Conservation (phyloP, 2,888 invertebrate genomes). For the Ormyrus rosae region DNA sequence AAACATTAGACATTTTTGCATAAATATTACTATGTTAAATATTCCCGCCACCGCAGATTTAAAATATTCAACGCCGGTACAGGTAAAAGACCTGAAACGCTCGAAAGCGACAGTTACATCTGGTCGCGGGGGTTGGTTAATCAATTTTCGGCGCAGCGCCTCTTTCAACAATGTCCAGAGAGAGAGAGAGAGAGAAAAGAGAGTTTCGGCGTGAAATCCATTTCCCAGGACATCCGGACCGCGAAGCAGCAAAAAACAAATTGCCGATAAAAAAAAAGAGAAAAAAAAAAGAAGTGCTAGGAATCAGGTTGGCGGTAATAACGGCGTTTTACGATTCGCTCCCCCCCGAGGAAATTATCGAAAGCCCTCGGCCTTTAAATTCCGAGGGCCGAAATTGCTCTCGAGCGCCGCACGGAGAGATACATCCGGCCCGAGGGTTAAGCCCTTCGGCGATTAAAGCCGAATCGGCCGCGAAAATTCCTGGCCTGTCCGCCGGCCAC, state of each 20-base stretch:
- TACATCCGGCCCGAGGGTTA: conserved; percentile 16
- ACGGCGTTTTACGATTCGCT: conserved; percentile 41
- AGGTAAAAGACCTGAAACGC: too few species aligned
- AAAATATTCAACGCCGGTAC: too few species aligned
- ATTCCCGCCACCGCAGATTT: neutral
- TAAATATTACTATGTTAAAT: neutral
- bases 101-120: too few species aligned
- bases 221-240: conserved; percentile 1
- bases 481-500: conserved; percentile 14
- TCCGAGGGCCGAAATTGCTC: conserved; percentile 44
- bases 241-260: conserved; percentile 4
- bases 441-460: conserved; percentile 31
- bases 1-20: neutral
- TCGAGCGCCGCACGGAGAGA: conserved; percentile 16
- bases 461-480: conserved; percentile 54
- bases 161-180: neutral
- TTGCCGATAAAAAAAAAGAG: neutral
- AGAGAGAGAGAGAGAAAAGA: neutral
- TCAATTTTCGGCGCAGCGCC: neutral
- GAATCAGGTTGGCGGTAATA: conserved; percentile 35
- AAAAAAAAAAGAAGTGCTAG: neutral
- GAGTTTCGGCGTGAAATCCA: neutral
- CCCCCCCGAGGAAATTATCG: conserved; percentile 44
- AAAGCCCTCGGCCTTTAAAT: conserved; percentile 51
- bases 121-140: too few species aligned